phyloP scores from a whole-genome alignment of 2,888 invertebrate species.

The Drosophila prolongata region DNA sequence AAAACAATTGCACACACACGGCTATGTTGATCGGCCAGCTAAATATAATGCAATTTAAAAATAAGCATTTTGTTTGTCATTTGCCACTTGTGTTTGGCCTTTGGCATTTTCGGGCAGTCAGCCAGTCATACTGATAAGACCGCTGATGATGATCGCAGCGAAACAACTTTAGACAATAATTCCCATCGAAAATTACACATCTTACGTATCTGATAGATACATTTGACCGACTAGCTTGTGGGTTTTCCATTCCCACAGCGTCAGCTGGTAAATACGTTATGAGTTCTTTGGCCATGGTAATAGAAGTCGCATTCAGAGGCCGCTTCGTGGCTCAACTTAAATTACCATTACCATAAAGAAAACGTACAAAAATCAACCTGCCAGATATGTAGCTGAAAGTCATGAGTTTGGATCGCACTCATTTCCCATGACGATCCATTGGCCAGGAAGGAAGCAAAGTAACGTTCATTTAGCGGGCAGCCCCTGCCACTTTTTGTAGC shows the following conservation, averaged over 20 bases:
- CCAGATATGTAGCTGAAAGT: constrained; percentile 28
- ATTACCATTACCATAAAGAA: constrained; percentile 12
- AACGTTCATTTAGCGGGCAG: constrained; percentile 39
- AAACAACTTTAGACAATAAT: constrained; percentile 1
- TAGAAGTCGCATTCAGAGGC: constrained; percentile 55
- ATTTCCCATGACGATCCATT: constrained; percentile 67
- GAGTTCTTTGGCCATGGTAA: constrained; percentile 45
- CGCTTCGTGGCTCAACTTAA: constrained; percentile 55
- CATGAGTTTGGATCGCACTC: constrained; percentile 44
- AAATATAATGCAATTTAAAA: constrained; percentile 54
- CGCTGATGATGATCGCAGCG: constrained; percentile 13
- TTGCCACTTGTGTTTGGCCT: constrained; percentile 25
- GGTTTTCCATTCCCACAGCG: constrained; percentile 55
- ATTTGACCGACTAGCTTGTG: constrained; percentile 5
- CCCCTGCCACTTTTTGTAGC: constrained; percentile 24
- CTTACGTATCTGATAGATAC: constrained; percentile 20
- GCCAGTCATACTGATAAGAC: constrained; percentile 28
- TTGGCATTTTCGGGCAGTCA: constrained; percentile 34
- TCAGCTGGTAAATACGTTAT: constrained; percentile 76
- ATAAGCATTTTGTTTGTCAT: constrained; percentile 32
- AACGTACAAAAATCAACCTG: constrained; percentile 23
- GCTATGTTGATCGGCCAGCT: constrained; percentile 34
- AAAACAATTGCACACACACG: constrained; percentile 11
- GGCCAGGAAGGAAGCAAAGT: constrained; percentile 26
- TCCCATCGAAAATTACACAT: constrained; percentile 5